phyloP scores from a whole-genome alignment of 2,888 invertebrate species.

The Cheilosia impressa region DNA sequence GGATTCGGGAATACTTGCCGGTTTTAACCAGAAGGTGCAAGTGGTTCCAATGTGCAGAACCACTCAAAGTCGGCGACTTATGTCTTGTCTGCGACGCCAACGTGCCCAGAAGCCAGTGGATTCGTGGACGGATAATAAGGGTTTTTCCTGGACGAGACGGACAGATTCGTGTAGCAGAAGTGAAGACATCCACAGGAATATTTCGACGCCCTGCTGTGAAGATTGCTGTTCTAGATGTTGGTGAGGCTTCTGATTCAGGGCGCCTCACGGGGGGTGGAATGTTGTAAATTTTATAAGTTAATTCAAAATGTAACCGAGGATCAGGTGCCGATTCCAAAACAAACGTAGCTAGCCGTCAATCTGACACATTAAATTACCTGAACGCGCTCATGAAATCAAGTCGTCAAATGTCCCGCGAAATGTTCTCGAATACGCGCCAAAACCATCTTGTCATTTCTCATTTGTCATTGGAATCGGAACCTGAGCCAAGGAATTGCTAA shows the following conservation, averaged over 20 bases:
- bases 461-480: background rate
- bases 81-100: constrained; percentile 62
- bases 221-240: constrained; percentile 82
- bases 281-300: background rate
- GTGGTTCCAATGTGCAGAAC: constrained; percentile 6
- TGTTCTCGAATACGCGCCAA: background rate
- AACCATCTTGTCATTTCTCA: background rate
- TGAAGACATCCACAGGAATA: constrained; percentile 66
- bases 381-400: background rate
- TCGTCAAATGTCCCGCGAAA: background rate
- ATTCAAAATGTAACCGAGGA: background rate
- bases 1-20: constrained; percentile 25
- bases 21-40: constrained; percentile 8
- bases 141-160: constrained; percentile 66
- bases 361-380: background rate
- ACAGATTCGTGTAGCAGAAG: too few species aligned
- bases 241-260: constrained; percentile 75
- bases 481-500: background rate
- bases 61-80: constrained; percentile 37
- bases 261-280: constrained; percentile 29
- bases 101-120: constrained; percentile 69
- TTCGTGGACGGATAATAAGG: constrained; percentile 17
- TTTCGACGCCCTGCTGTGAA: constrained; percentile 66
- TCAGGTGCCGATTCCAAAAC: background rate
- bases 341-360: background rate